Base-by-base conservation (phyloP, 2,888 invertebrate genomes). In the Acleris cristana region DNA sequence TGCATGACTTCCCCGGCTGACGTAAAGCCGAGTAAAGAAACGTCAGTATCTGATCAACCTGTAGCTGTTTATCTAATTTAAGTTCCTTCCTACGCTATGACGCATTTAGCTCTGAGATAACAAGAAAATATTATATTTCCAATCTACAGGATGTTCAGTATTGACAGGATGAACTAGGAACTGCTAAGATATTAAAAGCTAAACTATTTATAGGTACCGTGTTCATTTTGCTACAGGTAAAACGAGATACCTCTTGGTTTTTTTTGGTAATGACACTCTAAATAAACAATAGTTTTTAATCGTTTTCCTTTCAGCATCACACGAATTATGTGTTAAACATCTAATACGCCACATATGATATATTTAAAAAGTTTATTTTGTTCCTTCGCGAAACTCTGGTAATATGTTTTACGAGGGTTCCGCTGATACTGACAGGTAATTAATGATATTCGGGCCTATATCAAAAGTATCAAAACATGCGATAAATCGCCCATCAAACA, bases 401-500 rank as follows among this genome's bases (percentile, higher is more conserved):
- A 21, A 57, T 49, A 49, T 54, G 55, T 52, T 45, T 16, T 7
- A 51, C 52, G 21, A 52, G 51, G 51, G 26, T 55, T 49, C 49
- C 53, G 55, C 44, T 61, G 56, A 56, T 18, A 40, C 53, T 61
- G 57, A 63, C 63, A 54, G 48, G 58, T 63, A 57, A 67, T 63
- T 53, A 63, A 67, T 63, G 67, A 49, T 40, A 63, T 48, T 48
- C 18, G 53, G 62, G 40, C 62, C 59, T 34, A 45, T 66, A 60
- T 48, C 26, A 34, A 63, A 66, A 54, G 56, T 66, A 60, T 48
- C 21, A 34, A 63, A 66, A 58, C 48, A 62, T 51, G 51, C 61
- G 67, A 67, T 67, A 58, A 67, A 58, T 67, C 63, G 58, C 53
- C 62, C 53, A 58, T 63, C 67, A 58, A 58, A 57, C 66, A 62